Percentiles rank a stretch among this genome's conserved stretches.
Evolutionary conservation across 2,888 invertebrate genomes (phyloP).

Genomic region (Vesta saturnalis): DNA sequence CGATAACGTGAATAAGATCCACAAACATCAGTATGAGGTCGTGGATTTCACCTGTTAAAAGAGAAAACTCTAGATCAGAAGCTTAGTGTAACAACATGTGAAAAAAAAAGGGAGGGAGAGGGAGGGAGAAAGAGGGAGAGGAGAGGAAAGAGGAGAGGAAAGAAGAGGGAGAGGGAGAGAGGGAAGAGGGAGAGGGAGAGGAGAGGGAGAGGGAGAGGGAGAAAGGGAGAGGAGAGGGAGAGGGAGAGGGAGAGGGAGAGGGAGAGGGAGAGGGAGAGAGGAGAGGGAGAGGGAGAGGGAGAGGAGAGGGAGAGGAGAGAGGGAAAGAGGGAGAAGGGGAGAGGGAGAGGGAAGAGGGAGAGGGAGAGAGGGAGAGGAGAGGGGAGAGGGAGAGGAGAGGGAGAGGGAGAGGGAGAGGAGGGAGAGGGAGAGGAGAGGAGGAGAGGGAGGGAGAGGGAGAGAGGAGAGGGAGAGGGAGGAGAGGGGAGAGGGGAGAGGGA

Average conservation of each 20-base stretch:
- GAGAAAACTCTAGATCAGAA: too few species aligned
- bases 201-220: background rate
- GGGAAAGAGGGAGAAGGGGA: background rate
- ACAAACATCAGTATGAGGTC: too few species aligned
- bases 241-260: background rate
- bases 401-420: background rate
- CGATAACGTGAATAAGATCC: too few species aligned
- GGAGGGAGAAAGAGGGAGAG: background rate
- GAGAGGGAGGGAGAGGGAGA: background rate
- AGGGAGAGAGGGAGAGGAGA: background rate
- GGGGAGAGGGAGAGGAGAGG: background rate
- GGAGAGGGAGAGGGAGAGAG: background rate
- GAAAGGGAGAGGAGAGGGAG: slow-evolving; percentile 29
- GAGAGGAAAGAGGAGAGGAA: background rate
- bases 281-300: background rate
- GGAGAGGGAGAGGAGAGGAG: background rate
- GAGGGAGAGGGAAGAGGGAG: background rate
- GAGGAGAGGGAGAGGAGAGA: background rate
- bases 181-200: background rate
- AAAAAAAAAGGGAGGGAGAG: background rate
- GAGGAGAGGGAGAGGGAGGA: background rate
- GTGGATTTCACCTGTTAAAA: too few species aligned
- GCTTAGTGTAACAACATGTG: too few species aligned
- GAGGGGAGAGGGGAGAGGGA: slow-evolving; percentile 30
- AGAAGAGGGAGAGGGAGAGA: background rate